Evolutionary conservation across 2,113 vertebrate species (phyloP), one percentile per base, ranked within the genome.

Genomic region (Mormoops blainvillei): DNA sequence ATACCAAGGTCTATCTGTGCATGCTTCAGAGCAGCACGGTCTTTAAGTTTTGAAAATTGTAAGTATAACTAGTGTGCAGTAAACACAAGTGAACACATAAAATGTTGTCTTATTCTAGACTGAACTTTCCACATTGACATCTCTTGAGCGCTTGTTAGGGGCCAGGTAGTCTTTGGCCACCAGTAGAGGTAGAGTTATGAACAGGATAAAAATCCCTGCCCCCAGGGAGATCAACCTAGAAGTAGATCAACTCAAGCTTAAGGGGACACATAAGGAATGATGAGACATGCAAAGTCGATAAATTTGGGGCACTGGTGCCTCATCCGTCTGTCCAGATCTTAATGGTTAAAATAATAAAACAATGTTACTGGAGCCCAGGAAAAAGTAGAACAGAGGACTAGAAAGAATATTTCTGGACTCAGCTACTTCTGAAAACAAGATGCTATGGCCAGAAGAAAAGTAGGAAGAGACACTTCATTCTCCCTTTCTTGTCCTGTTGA

Each of bases 401-500:
- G 74, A 2, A 84, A 38, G 5, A n/a, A 45, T 56, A 84, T 65
- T 54, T 50, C 22, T 50, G 4, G 12, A 11, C 31, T 89, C 14
- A 41, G 9, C 10, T 15, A 45, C 41, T 74, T 86, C 31, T 1
- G 45, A 84, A 93, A 74, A 33, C 71, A 18, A 89, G 58, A 41
- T 10, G 12, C 3, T 73, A 2, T 54, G 0, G 4, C 18, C 8
- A 3, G 56, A 83, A 87, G 10, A 2, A 11, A 41, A 33, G 1
- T 11, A 61, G 15, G 1, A 67, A 68, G 9, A 76, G 92, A 56
- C 26, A 33, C 5, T 12, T 9, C 6, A 22, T 41, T 78, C 14
- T 22, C 67, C 80, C 9, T 90, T 10, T 71, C 19, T 90, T 38
- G 3, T 7, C 8, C 5, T 43, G 36, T 52, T 41, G 20, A 20